Evolutionary conservation across 2,797 vertebrate species (phyloP), one percentile per base, ranked within the genome.

Genomic region (Scolopax rusticola): DNA sequence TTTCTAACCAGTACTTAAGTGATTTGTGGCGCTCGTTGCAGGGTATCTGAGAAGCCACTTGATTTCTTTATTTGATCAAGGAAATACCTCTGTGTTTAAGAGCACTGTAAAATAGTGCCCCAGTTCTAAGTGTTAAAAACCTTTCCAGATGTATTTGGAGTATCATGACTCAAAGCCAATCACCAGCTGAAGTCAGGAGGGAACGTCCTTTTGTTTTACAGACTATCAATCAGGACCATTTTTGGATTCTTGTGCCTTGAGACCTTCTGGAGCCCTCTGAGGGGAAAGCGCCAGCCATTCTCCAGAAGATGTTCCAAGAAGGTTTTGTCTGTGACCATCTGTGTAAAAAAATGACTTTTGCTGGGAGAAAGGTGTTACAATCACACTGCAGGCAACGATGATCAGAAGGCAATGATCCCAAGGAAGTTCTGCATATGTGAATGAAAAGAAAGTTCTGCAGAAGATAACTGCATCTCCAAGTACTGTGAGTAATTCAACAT

Each of bases 381-480:
- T 21, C 1, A 3, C 43, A 28, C 38, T 41, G 30, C 59, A 64
- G 57, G 63, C 18, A 40, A 15, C 3, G 24, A 16, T 33, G 43
- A 43, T 43, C 8, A 8, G 43, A 43, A 64, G 57, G 63, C 18
- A 40, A 15, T 3, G 20, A 47, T 47, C 40, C 24, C 33, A 30
- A 33, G 20, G 30, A 33, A 75, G 40, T 19, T 50, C 25, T 27
- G 21, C 23, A 36, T 0, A 0, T 12, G n/a, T 9, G n/a, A 36
- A 10, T 59, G 17, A 19, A 84, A 38, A 14, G 40, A 30, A 16
- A 27, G 12, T 6, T 83, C 40, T 67, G 56, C 47, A 77, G 18
- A 67, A 59, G 38, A 1, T 8, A 63, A 30, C 24, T 41, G 38
- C 6, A 19, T 27, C 45, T 79, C 47, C 71, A 48, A 33, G 19